Evolutionary conservation across 2,113 vertebrate species (phyloP).

Genomic region (Gambusia holbrooki): DNA sequence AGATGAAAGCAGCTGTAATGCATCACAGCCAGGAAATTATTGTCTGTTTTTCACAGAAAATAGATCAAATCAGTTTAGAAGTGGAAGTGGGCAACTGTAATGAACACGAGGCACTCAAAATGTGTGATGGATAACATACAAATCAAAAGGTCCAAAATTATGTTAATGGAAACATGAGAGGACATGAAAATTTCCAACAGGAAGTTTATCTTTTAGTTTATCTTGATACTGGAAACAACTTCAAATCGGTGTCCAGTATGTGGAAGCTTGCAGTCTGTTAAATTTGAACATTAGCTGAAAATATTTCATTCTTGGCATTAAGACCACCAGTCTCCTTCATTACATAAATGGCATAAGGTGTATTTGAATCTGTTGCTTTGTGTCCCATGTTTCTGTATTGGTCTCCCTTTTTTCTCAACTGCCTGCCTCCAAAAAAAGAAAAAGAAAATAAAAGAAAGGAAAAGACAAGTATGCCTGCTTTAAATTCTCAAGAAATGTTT

Average conservation of each 20-base stretch:
- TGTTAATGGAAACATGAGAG: not conserved
- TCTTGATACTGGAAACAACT: not conserved
- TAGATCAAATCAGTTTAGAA: not conserved
- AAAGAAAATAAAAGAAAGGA: no score
- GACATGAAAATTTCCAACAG: constrained; percentile 3
- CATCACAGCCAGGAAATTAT: not conserved
- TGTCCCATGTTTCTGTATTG: not conserved
- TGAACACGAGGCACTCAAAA: not conserved
- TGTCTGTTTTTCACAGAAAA: not conserved
- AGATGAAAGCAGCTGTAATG: not conserved
- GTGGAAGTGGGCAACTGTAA: not conserved
- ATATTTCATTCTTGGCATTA: not conserved
- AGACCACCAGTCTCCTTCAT: not conserved
- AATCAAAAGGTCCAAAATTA: not conserved
- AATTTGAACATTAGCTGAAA: not conserved
- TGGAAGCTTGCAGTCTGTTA: not conserved
- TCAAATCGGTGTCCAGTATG: not conserved
- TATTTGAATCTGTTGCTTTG: not conserved
- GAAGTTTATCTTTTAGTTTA: not conserved
- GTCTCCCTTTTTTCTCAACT: not conserved
- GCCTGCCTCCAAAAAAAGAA: no score
- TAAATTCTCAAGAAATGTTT: constrained; percentile 61
- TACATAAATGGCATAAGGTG: not conserved
- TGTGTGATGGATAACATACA: constrained; percentile 15
- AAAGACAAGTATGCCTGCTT: constrained; percentile 5